Conservation (phyloP, 2,888 invertebrate genomes). For the Drosophila merina region DNA sequence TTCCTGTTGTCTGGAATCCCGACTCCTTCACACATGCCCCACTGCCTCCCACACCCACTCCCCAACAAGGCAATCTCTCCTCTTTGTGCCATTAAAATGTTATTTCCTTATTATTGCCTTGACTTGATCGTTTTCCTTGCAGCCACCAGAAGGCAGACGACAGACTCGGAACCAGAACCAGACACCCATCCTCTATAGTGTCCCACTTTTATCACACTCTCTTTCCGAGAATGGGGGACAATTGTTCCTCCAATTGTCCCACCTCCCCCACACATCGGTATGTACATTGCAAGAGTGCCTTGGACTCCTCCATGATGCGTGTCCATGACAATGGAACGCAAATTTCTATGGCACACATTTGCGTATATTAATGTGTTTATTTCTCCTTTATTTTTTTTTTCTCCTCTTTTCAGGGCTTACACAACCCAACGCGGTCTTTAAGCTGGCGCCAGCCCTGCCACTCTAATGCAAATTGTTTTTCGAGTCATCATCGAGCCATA, state of each 20-base stretch:
- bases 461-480: conserved; percentile 20
- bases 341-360: conserved; percentile 64
- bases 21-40: neutral
- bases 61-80: conserved; percentile 34
- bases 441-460: conserved; percentile 23
- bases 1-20: neutral
- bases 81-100: conserved; percentile 71
- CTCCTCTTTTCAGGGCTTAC: conserved; percentile 26
- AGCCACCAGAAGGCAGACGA: conserved; percentile 25
- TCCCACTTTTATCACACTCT: conserved; percentile 40
- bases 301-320: conserved; percentile 51
- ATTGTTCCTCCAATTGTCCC: conserved; percentile 43
- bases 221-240: conserved; percentile 39
- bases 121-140: conserved; percentile 69
- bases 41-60: conserved; percentile 15
- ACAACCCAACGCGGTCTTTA: conserved; percentile 44
- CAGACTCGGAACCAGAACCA: too few species aligned
- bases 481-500: conserved; percentile 23
- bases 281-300: conserved; percentile 13
- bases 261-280: too few species aligned
- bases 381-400: neutral
- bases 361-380: conserved; percentile 14
- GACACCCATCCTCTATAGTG: conserved; percentile 2
- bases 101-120: conserved; percentile 80
- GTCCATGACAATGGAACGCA: conserved; percentile 61